These are phyloP conservation scores for Nezara viridula DNA, from an alignment of 2,888 invertebrate genomes.

Conservation along the genomic window DNA sequence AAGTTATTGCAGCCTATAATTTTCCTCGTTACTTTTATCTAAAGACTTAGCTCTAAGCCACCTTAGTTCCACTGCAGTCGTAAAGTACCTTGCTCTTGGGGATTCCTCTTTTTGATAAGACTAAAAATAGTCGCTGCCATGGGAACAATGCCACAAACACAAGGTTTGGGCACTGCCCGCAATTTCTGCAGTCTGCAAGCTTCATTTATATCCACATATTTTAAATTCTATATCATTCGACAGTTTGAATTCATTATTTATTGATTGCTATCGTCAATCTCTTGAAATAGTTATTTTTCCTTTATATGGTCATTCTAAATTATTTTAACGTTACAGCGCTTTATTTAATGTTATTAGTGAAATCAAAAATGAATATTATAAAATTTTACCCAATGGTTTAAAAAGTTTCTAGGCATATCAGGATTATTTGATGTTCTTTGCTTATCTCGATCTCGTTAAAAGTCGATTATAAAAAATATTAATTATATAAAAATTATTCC, in stretches of 20 bases:
- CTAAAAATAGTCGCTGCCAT: constrained; percentile 46
- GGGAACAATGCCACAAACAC: constrained; percentile 48
- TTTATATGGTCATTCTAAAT: too few relatives aligned
- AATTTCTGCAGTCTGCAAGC: neutral
- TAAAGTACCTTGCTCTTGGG: neutral
- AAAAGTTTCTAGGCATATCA: too few relatives aligned
- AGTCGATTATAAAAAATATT: too few relatives aligned
- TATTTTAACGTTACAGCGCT: too few relatives aligned
- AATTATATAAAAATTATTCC: too few relatives aligned
- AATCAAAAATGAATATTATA: too few relatives aligned
- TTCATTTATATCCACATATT: neutral
- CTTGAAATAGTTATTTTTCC: too few relatives aligned
- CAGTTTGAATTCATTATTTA: neutral
- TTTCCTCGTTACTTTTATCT: neutral
- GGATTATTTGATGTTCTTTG: too few relatives aligned
- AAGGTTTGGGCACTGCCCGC: neutral
- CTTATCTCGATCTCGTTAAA: too few relatives aligned
- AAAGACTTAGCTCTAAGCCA: neutral
- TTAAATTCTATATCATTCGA: neutral
- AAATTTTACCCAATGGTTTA: too few relatives aligned
- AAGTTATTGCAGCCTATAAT: too few relatives aligned
- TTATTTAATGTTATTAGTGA: too few relatives aligned
- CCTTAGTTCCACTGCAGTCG: neutral
- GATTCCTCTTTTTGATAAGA: constrained; percentile 43
- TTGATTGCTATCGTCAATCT: neutral